These are phyloP conservation scores for Esox masquinongy DNA, from an alignment of 2,797 vertebrate species.

Conservation along the genomic window DNA sequence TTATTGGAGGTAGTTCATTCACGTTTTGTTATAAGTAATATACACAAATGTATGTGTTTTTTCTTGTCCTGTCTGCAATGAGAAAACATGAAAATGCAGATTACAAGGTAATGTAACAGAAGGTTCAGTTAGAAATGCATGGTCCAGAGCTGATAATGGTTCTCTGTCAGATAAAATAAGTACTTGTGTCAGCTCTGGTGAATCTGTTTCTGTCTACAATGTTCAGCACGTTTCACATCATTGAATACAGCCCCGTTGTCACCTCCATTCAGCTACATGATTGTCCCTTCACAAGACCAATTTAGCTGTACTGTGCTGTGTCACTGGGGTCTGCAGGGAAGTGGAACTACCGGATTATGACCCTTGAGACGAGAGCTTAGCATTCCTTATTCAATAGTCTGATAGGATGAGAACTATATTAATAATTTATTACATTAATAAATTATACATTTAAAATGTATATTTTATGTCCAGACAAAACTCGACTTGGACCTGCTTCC, in stretches of 20 bases:
- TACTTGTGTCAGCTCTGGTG: background rate
- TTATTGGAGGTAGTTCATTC: background rate
- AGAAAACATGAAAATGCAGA: too few relatives aligned
- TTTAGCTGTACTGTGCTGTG: background rate
- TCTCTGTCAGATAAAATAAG: background rate
- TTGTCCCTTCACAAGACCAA: constrained; percentile 5
- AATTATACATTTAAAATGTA: too few relatives aligned
- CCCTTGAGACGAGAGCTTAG: background rate
- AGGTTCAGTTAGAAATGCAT: background rate
- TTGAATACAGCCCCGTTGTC: background rate
- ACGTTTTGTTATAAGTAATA: too few relatives aligned
- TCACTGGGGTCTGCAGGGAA: constrained; percentile 1
- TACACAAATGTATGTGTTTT: too few relatives aligned
- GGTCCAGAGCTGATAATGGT: too few relatives aligned
- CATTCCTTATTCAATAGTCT: background rate
- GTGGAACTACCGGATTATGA: background rate
- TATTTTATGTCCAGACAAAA: too few relatives aligned
- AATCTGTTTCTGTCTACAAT: background rate
- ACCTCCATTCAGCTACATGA: background rate
- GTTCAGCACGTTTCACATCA: background rate
- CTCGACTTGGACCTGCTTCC: too few relatives aligned
- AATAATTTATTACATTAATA: too few relatives aligned
- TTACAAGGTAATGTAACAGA: background rate
- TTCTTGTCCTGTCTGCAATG: too few relatives aligned
- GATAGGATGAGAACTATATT: too few relatives aligned